Evolutionary conservation across 2,113 vertebrate species (phyloP), one percentile per base, ranked within the genome.

Genomic region (Centropus unirufus): DNA sequence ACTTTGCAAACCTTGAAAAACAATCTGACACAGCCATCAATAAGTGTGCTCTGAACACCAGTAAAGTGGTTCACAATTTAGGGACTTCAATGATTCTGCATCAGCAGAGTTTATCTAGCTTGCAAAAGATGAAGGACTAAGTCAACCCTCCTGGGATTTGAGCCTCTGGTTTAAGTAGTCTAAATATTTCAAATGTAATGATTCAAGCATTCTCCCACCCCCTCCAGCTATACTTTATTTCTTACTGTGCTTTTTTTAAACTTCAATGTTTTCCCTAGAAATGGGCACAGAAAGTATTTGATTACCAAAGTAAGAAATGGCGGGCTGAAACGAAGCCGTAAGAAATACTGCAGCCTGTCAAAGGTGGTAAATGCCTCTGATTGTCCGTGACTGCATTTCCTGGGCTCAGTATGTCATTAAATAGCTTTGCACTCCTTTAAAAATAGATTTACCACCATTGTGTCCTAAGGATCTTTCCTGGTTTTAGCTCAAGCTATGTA

Each of bases 331-430:
- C 73, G 75, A 91, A 94, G 66, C 86, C 29, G 1, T 27, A 81
- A 72, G 64, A 94, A 96, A 94, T n/a, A 79, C 26, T 47, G 80
- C 62, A 85, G 82, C 74, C 77, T 91, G 73, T 94, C 93, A 91
- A 59, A 96, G 79, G 90, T 93, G 91, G 6, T 63, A 85, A 93
- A 86, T 75, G 86, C 55, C 67, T 82, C 90, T 83, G 93, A 94
- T 89, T 93, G 93, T 42, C 81, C 91, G 30, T 62, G 79, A 79
- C 89, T 73, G 86, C 70, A 44, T 89, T 96, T 67, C 80, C 95
- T 46, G 42, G 62, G 64, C 86, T 96, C 95, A 91, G 95, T 91
- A 83, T 93, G 93, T 92, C 95, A 95, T 84, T 93, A 94, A 95
- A 95, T 27, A 94, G 70, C 83, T 91, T 87, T 55, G 62, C 54